Percentiles rank a stretch among this genome's conserved stretches.
phyloP scores from a whole-genome alignment of 2,113 vertebrate genomes.

The Amblyornis subalaris region DNA sequence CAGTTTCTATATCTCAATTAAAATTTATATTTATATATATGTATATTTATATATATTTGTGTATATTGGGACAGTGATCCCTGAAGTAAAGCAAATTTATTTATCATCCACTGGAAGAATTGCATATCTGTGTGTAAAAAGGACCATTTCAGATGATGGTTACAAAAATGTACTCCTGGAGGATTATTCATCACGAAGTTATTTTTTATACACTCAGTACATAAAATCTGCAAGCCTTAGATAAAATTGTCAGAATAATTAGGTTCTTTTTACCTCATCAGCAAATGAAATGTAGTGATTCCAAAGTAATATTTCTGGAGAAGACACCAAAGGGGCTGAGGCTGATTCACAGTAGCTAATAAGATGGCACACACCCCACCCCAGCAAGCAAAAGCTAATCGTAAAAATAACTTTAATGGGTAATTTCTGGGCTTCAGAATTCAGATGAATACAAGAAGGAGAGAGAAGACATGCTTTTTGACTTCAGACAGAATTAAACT shows the following conservation, averaged over 20 bases:
- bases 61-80: background rate
- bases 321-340: background rate
- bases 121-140: background rate
- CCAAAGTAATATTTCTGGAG: constrained; percentile 39
- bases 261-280: constrained; percentile 45
- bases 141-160: constrained; percentile 21
- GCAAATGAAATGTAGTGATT: constrained; percentile 48
- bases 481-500: background rate
- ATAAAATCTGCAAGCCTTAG: constrained; percentile 61
- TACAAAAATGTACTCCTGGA: constrained; percentile 45
- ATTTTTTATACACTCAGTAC: constrained; percentile 36
- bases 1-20: background rate
- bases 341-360: constrained; percentile 19
- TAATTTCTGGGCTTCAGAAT: constrained; percentile 28
- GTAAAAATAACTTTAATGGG: background rate
- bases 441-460: background rate
- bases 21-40: background rate
- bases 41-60: background rate
- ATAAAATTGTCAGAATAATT: constrained; percentile 69
- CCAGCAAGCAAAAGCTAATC: background rate
- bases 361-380: background rate
- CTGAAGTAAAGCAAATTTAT: background rate
- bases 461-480: background rate
- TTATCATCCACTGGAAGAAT: constrained; percentile 26
- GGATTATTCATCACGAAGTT: constrained; percentile 42